phyloP scores from a whole-genome alignment of 2,888 invertebrate species.

The Heterodera filipjevi region DNA sequence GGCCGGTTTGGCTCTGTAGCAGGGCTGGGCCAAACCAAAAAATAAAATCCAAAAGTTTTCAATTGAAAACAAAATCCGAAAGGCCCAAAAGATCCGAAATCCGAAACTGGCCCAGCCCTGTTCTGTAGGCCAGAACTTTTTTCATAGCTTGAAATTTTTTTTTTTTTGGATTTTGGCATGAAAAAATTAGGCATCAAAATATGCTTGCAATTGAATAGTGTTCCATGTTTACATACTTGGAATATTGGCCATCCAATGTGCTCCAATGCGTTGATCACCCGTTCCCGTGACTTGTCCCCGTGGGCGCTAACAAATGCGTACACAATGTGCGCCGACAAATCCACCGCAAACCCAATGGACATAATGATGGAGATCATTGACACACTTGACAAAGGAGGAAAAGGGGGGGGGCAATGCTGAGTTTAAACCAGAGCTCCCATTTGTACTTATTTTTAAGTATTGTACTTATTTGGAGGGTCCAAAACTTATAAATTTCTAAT shows the following conservation, averaged over 20 bases:
- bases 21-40: too few species aligned
- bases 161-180: not conserved
- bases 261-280: constrained; percentile 83
- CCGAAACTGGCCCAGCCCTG: too few species aligned
- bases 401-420: not conserved
- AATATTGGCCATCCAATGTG: constrained; percentile 86
- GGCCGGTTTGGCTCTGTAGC: too few species aligned
- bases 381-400: constrained; percentile 68
- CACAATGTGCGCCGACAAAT: constrained; percentile 86
- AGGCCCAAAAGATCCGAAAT: too few species aligned
- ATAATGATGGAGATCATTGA: constrained; percentile 96
- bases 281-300: constrained; percentile 75
- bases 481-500: too few species aligned
- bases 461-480: too few species aligned
- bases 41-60: too few species aligned
- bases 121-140: too few species aligned
- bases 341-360: constrained; percentile 94
- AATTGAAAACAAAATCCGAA: too few species aligned
- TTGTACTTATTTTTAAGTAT: too few species aligned
- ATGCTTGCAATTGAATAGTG: not conserved
- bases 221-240: constrained; percentile 45
- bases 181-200: constrained; percentile 2
- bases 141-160: not conserved
- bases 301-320: constrained; percentile 91
- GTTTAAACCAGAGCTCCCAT: too few species aligned